Conservation (phyloP, 2,113 vertebrate genomes). For the Pseudorhombus dupliciocellatus region DNA sequence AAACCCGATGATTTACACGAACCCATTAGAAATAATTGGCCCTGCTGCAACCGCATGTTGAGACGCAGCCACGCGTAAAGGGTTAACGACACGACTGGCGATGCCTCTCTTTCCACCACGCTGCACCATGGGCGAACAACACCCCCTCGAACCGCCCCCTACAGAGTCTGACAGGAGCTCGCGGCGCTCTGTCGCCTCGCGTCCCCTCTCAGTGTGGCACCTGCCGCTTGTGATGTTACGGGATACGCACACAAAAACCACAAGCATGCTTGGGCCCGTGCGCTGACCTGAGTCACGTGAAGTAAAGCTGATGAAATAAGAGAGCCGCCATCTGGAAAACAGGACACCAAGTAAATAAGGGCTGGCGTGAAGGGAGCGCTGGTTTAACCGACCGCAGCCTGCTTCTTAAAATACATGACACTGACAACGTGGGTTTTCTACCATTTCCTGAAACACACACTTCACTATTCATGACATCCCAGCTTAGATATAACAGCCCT, state of each 20-base stretch:
- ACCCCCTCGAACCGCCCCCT: conserved; percentile 24
- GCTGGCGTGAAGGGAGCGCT: not conserved
- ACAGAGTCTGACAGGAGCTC: conserved; percentile 57
- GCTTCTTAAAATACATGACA: not conserved
- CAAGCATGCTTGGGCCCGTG: not conserved
- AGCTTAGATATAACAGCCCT: no score
- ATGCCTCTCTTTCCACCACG: conserved; percentile 41
- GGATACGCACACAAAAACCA: conserved; percentile 36
- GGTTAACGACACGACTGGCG: conserved; percentile 52
- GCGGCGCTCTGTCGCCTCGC: conserved; percentile 54
- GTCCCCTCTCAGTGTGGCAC: conserved; percentile 47
- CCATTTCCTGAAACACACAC: not conserved
- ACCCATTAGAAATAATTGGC: conserved; percentile 36
- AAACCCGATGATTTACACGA: not conserved
- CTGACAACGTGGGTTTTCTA: not conserved
- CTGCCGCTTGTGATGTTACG: conserved; percentile 50
- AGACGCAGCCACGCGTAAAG: conserved; percentile 47
- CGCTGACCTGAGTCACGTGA: conserved; percentile 22
- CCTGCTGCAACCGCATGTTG: not conserved
- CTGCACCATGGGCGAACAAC: conserved; percentile 52
- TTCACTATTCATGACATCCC: no score
- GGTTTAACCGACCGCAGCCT: not conserved
- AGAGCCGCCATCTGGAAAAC: conserved; percentile 23
- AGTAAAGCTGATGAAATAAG: conserved; percentile 34
- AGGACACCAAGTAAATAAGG: conserved; percentile 21